Evolutionary conservation across 1,140 invertebrate genomes (phyloP).

Genomic region (Nasonia longicornis): DNA sequence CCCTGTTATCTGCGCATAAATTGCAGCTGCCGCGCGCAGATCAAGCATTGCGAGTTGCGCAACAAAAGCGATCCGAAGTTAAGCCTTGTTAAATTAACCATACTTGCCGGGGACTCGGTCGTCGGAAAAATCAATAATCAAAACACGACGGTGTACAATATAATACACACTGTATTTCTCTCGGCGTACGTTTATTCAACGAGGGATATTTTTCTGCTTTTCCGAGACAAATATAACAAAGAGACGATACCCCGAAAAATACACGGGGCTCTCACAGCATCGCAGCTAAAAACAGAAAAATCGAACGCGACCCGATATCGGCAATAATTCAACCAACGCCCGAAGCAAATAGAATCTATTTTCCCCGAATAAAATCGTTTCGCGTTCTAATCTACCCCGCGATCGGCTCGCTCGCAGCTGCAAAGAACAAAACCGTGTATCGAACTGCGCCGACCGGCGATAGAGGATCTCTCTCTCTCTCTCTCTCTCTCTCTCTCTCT

Average conservation of each 20-base stretch:
- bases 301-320: too few relatives aligned
- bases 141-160: too few relatives aligned
- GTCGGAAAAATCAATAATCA: neutral
- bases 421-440: neutral
- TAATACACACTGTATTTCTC: neutral
- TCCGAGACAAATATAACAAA: neutral
- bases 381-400: neutral
- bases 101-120: neutral
- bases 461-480: neutral
- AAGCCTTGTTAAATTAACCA: conserved; percentile 26
- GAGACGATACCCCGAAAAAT: too few relatives aligned
- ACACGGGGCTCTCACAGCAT: too few relatives aligned
- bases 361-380: neutral
- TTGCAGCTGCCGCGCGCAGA: conserved; percentile 18
- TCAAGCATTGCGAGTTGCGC: conserved; percentile 19
- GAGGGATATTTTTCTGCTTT: neutral
- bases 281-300: too few relatives aligned
- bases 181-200: neutral
- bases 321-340: too few relatives aligned
- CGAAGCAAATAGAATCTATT: neutral
- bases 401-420: neutral
- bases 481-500: too few relatives aligned
- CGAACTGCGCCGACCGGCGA: neutral
- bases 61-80: conserved; percentile 24
- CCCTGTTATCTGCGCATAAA: conserved; percentile 36